Evolutionary conservation across 1,140 invertebrate species (phyloP), one percentile per base, ranked within the genome.

Genomic region (Chrysoperla carnea): DNA sequence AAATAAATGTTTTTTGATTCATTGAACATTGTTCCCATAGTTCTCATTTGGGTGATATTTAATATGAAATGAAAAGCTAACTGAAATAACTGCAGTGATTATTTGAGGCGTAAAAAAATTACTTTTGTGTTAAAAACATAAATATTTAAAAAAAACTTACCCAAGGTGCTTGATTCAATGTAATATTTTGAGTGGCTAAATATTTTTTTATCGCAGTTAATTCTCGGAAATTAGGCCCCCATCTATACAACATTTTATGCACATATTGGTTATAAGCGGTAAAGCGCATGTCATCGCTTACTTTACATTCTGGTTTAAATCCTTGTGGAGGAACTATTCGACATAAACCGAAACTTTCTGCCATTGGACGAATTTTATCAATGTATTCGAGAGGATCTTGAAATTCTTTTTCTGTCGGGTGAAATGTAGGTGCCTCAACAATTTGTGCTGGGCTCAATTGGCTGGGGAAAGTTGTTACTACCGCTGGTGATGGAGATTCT

Each of bases 371-470:
- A 15, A 95, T 91, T 47, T 81, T 78, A 46, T 86, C 79, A 46
- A 95, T 88, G 52, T 88, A 96, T 47, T 81, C 76, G 2, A 95
- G 65, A 0, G 91, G 90, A 69, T 95, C 87, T 57, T 83, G 73
- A 41, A 92, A 92, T 57, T 92, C 86, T 78, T 42, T 57, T 52
- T 83, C 83, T 0, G 76, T 76, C 1, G 87, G 88, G 55, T 78
- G 70, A 61, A 86, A 93, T 0, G 76, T 75, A 1, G 85, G 84
- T 11, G 85, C 86, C 55, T 90, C 82, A 0, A 84, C 76, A 43
- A 88, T 64, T 43, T 72, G 64, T 8, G 72, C 67, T 39, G 61
- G 57, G 51, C 64, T 63, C 42, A 67, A 65, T 33, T 59, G 44
- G 47, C 42, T 64, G 46, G 59, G 73, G 60, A 68, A 76, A 12